Percentiles rank a stretch among this genome's conserved stretches.
Conservation (phyloP, 30 jellyfish, hydroid and myxozoan genomes). For the Aurelia aurita region DNA sequence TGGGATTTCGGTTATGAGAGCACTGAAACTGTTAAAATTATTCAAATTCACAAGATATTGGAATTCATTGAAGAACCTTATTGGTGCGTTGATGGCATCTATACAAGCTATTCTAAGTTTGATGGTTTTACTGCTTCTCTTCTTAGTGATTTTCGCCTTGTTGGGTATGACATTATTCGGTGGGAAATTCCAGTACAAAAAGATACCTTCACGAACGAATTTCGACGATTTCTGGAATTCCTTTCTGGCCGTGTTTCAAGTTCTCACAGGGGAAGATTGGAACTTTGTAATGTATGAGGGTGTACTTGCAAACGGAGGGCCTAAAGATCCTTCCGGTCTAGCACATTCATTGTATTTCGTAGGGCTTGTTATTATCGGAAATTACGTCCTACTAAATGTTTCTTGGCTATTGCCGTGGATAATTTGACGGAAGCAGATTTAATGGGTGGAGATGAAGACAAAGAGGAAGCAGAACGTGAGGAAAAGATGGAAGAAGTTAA, state of each 20-base stretch:
- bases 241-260: conserved; percentile 95
- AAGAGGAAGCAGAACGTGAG: conserved; percentile 83
- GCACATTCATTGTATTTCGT: conserved; percentile 75
- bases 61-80: conserved; percentile 91
- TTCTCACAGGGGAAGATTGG: conserved; percentile 94
- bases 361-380: conserved; percentile 77
- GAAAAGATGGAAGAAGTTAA: conserved; percentile 71
- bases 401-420: conserved; percentile 94
- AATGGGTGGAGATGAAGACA: conserved; percentile 71
- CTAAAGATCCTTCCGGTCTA: conserved; percentile 72
- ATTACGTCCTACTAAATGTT: conserved; percentile 82
- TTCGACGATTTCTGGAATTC: conserved; percentile 97
- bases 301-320: conserved; percentile 91
- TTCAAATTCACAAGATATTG: conserved; percentile 97
- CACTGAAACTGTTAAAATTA: conserved; percentile 82
- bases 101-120: conserved; percentile 88
- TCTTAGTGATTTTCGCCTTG: conserved; percentile 89
- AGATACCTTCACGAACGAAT: conserved; percentile 85
- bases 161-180: conserved; percentile 98
- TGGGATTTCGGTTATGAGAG: conserved; percentile 98
- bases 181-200: conserved; percentile 86
- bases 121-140: conserved; percentile 83
- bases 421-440: conserved; percentile 77
- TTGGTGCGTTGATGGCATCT: conserved; percentile 87
- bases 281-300: conserved; percentile 92